These are phyloP conservation scores for Ostrea denselamellosa DNA, from an alignment of 1,140 invertebrate species.

Conservation along the genomic window DNA sequence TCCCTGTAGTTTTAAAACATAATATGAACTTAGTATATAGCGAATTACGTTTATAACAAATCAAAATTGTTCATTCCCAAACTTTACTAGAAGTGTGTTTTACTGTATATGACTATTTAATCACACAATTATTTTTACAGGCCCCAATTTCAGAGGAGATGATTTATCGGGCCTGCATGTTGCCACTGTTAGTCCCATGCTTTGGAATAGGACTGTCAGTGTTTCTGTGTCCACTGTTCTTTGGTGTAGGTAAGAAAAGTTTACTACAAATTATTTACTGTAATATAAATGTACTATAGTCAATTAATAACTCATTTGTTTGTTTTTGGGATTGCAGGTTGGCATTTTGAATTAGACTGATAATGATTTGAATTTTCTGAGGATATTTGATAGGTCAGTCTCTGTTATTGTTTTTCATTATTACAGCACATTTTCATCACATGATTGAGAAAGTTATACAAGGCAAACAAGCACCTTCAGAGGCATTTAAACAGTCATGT, in stretches of 20 bases:
- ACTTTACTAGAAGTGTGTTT: neutral
- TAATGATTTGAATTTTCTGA: neutral
- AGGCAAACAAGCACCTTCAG: slow-evolving; percentile 71
- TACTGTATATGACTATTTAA: neutral
- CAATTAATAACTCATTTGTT: neutral
- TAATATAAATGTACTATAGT: neutral
- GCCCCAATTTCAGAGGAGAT: slow-evolving; percentile 97
- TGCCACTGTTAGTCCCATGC: slow-evolving; percentile 91
- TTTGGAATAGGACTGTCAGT: slow-evolving; percentile 87
- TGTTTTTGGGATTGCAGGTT: neutral
- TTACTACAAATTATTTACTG: neutral
- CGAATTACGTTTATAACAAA: too few relatives aligned
- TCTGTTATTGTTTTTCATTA: neutral
- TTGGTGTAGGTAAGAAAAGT: slow-evolving; percentile 87
- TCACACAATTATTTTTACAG: slow-evolving; percentile 59
- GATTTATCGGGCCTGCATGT: slow-evolving; percentile 95
- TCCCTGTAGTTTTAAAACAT: too few relatives aligned
- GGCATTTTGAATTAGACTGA: neutral
- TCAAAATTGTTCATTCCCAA: too few relatives aligned
- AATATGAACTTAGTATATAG: too few relatives aligned
- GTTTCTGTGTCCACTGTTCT: slow-evolving; percentile 93
- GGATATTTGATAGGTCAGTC: neutral
- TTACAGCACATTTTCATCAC: slow-evolving; percentile 94
- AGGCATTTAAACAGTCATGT: slow-evolving; percentile 77
- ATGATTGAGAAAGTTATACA: slow-evolving; percentile 88